Percentiles rank a stretch among this genome's conserved stretches.
phyloP scores from a whole-genome alignment of 2,113 vertebrate genomes.

The Rhodinocichla rosea region DNA sequence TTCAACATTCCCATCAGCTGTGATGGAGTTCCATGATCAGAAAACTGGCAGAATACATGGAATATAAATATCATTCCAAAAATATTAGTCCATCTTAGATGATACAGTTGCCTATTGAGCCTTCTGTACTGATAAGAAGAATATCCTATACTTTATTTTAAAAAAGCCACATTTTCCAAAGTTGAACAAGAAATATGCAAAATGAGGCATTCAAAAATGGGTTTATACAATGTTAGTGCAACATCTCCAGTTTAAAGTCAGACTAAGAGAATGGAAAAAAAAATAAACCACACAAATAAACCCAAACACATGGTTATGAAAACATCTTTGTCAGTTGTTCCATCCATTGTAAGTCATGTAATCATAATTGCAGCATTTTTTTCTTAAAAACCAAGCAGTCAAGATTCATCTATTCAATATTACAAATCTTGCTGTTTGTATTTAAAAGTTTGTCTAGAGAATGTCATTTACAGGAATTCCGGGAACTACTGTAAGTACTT shows the following conservation, averaged over 20 bases:
- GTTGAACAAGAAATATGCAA: not conserved
- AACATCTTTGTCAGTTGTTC: not conserved
- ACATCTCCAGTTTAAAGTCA: not conserved
- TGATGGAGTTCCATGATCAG: not conserved
- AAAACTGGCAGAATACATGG: not conserved
- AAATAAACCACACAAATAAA: not conserved
- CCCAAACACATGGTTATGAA: not conserved
- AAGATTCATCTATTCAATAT: not conserved
- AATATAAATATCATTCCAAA: not conserved
- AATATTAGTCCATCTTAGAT: not conserved
- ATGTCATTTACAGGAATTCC: not conserved
- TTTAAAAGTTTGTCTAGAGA: not conserved
- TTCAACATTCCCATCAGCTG: not conserved
- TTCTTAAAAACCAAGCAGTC: not conserved
- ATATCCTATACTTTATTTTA: not conserved
- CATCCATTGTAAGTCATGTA: not conserved
- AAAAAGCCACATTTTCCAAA: not conserved
- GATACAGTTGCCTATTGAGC: not conserved
- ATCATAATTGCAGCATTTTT: not conserved
- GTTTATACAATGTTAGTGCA: not conserved
- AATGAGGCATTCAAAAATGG: not conserved
- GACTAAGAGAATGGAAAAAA: not conserved
- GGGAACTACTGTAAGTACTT: not conserved
- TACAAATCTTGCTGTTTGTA: not conserved
- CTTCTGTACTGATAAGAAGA: not conserved